Conservation (phyloP, 1,140 invertebrate genomes). For the Drosophila pseudoananassae region DNA sequence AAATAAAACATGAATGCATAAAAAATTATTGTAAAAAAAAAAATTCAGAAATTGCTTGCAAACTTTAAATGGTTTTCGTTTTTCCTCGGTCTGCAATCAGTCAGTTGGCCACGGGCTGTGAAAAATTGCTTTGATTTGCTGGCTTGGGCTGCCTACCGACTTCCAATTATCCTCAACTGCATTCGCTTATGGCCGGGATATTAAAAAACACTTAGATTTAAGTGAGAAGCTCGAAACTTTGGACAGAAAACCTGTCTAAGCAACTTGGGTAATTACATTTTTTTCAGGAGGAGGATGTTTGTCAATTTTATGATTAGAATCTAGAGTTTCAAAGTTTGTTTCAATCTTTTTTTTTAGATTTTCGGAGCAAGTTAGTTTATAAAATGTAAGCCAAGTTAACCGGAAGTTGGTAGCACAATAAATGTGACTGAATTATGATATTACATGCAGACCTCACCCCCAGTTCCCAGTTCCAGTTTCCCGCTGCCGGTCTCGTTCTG, state of each 20-base stretch:
- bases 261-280: not conserved
- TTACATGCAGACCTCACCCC: constrained; percentile 23
- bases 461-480: not conserved
- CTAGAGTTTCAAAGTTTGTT: constrained; percentile 1
- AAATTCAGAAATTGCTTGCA: constrained; percentile 9
- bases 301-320: not conserved
- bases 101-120: constrained; percentile 28
- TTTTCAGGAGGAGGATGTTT: not conserved
- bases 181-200: constrained; percentile 15
- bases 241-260: not conserved
- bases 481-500: constrained; percentile 75
- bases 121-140: constrained; percentile 37
- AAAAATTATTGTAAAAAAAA: constrained; percentile 20
- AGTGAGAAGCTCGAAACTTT: not conserved
- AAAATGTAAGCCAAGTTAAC: constrained; percentile 58
- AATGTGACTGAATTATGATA: constrained; percentile 77
- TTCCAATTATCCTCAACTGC: constrained; percentile 33
- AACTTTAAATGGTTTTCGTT: constrained; percentile 13
- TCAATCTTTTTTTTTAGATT: constrained; percentile 26
- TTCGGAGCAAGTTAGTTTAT: constrained; percentile 38
- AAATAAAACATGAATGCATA: constrained; percentile 35
- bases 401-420: constrained; percentile 73
- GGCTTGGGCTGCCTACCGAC: constrained; percentile 5
- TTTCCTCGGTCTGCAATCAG: constrained; percentile 9
- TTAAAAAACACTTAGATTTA: constrained; percentile 17